Evolutionary conservation across 2,113 vertebrate species (phyloP).

Genomic region (Vombatus ursinus): DNA sequence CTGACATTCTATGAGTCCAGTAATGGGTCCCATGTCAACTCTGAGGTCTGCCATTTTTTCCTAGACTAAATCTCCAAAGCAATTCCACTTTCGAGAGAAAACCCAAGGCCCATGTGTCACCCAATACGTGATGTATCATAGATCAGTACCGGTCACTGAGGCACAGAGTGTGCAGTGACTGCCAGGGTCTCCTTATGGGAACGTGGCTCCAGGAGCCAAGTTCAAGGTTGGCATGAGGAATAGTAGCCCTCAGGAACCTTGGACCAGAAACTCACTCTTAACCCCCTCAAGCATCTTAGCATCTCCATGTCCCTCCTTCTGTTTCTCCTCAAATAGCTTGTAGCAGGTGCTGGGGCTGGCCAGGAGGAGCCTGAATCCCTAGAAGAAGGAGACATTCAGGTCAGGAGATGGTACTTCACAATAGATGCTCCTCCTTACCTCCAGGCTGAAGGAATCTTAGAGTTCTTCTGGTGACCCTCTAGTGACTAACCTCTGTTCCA

Average conservation of each 20-base stretch:
- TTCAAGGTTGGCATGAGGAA: neutral
- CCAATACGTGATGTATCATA: neutral
- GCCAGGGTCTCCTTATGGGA: neutral
- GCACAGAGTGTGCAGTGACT: neutral
- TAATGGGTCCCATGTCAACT: neutral
- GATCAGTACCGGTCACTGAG: neutral
- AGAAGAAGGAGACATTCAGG: neutral
- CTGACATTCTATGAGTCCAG: neutral
- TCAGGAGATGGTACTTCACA: neutral
- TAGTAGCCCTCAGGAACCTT: neutral
- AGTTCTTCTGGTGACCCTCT: neutral
- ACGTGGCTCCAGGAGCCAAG: accelerated
- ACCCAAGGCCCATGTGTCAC: neutral
- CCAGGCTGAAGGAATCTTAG: neutral
- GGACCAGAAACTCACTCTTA: constrained; percentile 57
- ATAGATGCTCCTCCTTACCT: neutral
- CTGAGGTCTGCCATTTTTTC: neutral
- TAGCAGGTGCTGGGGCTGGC: constrained; percentile 91
- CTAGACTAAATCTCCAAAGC: neutral
- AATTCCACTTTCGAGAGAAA: neutral
- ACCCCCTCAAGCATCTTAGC: constrained; percentile 86
- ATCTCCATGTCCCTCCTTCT: constrained; percentile 85
- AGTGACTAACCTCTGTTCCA: neutral
- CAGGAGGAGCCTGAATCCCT: constrained; percentile 94
- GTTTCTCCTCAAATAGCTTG: constrained; percentile 85